Evolutionary conservation across 2,888 invertebrate genomes (phyloP), one percentile per base, ranked within the genome.

Genomic region (Meteorus cinctellus): DNA sequence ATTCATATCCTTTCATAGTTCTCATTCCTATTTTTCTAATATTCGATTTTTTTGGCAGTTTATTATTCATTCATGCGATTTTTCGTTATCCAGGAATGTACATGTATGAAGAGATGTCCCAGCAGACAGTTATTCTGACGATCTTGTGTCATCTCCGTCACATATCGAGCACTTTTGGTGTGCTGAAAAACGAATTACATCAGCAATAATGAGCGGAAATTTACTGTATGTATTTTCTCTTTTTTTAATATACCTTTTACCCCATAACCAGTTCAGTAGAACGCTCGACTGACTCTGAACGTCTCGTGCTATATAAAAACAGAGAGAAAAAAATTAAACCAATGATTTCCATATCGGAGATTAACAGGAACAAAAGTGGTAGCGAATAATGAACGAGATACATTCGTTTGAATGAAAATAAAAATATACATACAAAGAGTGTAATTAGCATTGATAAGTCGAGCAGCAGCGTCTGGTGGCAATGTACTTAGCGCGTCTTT

Each of bases 231-330:
- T 24, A 24, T 6, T 19, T 19, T 8, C 19, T 19, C 19, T 55
- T 6, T 4, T 19, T 24, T 16, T 12, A 78, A 81, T 16, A 82
- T 84, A 90, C 90, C 94, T 94, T 87, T 93, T 94, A 79, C 96
- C 96, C 92, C 95, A 93, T 77, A 96, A 91, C 96, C 96, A 96
- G 90, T 96, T 95, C 80, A 96, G 90, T 68, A 96, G 92, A 78
- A 95, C 94, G 80, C 94, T 95, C 76, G 95, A 94, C 36, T 96
- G 94, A 87, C 95, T 95, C 89, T 95, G 95, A 69, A 94, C 93
- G 86, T 95, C 94, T 85, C 95, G 94, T 82, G 95, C 95, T 96
- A 90, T 75, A 92, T 82, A 82, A 78, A 77, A 79, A 63, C 69
- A 63, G 31, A 73, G 79, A 65, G 59, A 36, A 31, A 27, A 73